Base-by-base conservation (phyloP, 2,888 invertebrate species). In the Limnephilus auricula region DNA sequence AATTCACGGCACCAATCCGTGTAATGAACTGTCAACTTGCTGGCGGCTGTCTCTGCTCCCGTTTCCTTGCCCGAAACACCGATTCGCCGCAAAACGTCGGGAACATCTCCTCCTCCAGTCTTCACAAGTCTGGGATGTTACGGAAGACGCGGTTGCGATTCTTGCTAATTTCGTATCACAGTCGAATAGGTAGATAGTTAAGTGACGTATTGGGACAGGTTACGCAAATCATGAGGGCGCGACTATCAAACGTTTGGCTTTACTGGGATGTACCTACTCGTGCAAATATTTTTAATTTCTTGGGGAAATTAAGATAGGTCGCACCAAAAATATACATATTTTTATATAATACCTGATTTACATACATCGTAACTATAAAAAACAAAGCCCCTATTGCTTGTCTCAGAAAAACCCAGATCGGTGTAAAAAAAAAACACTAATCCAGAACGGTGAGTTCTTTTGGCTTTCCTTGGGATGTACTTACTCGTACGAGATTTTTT, bases 1-100 rank as follows among this genome's bases (percentile, higher is more conserved):
- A 92, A 92, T 92, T 92, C 92, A 92, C 83, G 80, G 50, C 45
- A 80, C 87, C 92, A 92, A 92, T 92, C 92, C 90, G 92, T 89
- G 80, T 92, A 92, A 92, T 92, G 92, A 92, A 91, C 92, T 91
- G 92, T 92, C 91, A 89, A 90, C 87, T 89, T 34, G 83, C 34
- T 32, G 79, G 83, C 89, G 84, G 50, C 89, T 30, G 32, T 25
- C 79, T 32, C 37, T 65, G n/a, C 25, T n/a, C 65, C 86, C 18
- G 83, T 4, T 2, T 34, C 32, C 31, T 15, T 30, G 79, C 89
- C 65, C 65, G 88, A 32, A 30, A 34, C 79, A 65, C 65, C 25
- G 65, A n/a, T 25, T 25, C 25, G 9, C 65, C 65, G 25, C 65
- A 31, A 85, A 37, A 85, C 30, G 34, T 37, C 30, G 86, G 40